phyloP scores from a whole-genome alignment of 2,888 invertebrate genomes.

The Monoplex corrugatus region DNA sequence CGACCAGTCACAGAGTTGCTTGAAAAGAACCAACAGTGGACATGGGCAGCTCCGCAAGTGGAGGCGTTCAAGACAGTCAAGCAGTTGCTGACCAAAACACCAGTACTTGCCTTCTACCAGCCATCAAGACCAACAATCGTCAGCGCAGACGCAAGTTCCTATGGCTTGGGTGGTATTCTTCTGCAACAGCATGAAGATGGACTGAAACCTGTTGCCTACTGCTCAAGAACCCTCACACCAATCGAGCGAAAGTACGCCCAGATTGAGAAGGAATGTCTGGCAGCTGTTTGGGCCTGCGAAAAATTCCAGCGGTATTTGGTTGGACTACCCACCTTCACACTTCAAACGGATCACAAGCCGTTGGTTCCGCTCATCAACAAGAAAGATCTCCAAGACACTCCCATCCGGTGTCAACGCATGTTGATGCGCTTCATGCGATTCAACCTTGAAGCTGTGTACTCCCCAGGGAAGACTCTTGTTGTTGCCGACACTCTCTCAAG shows the following conservation, averaged over 20 bases:
- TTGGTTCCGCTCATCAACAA: constrained; percentile 24
- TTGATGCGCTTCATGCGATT: constrained; percentile 33
- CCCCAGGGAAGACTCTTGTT: neutral
- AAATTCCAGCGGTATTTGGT: constrained; percentile 14
- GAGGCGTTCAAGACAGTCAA: constrained; percentile 30
- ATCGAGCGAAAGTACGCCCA: neutral
- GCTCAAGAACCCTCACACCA: constrained; percentile 13
- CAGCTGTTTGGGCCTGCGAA: constrained; percentile 21
- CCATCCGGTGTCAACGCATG: constrained; percentile 35
- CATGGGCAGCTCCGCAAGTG: neutral
- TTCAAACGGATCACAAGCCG: constrained; percentile 43
- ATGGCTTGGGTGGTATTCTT: constrained; percentile 22
- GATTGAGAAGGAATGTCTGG: constrained; percentile 25
- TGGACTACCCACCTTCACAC: neutral
- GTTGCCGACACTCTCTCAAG: constrained; percentile 31
- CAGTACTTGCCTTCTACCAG: constrained; percentile 6
- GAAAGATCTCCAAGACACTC: neutral
- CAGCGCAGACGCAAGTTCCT: constrained; percentile 18
- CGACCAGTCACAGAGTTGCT: constrained; percentile 24
- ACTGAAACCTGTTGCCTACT: constrained; percentile 32
- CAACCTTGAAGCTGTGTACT: neutral
- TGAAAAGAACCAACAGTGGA: constrained; percentile 11
- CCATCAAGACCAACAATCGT: neutral
- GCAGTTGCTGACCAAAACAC: neutral
- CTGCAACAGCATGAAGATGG: neutral